A percentile compares a stretch with the other conserved stretches of the same genome.
Evolutionary conservation across 1,140 invertebrate species (phyloP).

Genomic region (Trichomalopsis sarcophagae): DNA sequence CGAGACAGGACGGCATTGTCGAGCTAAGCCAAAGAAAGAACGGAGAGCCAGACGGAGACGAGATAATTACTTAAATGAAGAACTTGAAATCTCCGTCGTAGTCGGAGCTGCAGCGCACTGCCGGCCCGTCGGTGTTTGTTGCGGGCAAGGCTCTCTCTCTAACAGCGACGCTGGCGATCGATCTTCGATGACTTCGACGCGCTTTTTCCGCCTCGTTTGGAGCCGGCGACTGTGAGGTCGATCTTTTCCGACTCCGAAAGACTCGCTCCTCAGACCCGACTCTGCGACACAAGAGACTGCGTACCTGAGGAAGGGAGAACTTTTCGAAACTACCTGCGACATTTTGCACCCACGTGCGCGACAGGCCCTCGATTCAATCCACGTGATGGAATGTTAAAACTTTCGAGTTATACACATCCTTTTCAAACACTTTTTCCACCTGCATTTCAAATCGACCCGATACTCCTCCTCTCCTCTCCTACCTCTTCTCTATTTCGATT

Average conservation of each 20-base stretch:
- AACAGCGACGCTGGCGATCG: background rate
- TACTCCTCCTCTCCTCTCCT: background rate
- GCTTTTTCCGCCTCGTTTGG: background rate
- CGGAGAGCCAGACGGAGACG: conserved; percentile 47
- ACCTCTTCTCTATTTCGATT: background rate
- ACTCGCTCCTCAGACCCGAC: background rate
- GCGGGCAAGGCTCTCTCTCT: background rate
- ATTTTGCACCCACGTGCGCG: background rate
- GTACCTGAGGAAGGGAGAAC: conserved; percentile 3
- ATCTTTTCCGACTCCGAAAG: background rate
- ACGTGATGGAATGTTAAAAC: background rate
- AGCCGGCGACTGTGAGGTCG: background rate
- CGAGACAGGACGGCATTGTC: conserved; percentile 57
- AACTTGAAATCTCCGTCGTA: conserved; percentile 53
- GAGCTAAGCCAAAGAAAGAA: background rate
- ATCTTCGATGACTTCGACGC: conserved; percentile 7
- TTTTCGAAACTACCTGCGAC: conserved; percentile 27
- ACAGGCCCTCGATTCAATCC: background rate
- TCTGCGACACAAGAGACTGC: background rate
- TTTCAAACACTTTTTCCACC: background rate
- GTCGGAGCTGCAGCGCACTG: background rate
- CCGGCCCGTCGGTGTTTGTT: too few relatives aligned
- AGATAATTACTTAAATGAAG: conserved; percentile 63
- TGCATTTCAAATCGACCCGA: background rate
- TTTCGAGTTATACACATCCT: background rate